Conservation (phyloP, 2,797 vertebrate genomes). For the Oryzias dopingdopingensis region DNA sequence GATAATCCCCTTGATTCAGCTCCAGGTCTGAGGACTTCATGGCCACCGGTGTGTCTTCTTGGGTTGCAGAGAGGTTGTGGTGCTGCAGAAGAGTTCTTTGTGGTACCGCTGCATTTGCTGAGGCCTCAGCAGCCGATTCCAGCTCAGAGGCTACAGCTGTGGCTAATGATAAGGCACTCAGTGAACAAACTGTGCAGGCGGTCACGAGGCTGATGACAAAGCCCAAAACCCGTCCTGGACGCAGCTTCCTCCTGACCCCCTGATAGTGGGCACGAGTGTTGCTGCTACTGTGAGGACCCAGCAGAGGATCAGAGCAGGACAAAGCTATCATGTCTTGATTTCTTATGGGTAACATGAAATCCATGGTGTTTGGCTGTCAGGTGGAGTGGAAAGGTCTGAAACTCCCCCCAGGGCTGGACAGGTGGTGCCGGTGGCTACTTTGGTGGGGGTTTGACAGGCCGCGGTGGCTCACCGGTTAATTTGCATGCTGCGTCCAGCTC, state of each 20-base stretch:
- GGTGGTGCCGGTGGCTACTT: conserved; percentile 28
- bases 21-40: conserved; percentile 64
- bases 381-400: conserved; percentile 31
- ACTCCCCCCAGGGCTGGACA: conserved; percentile 31
- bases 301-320: conserved; percentile 38
- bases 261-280: conserved; percentile 69
- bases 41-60: conserved; percentile 58
- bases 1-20: conserved; percentile 86
- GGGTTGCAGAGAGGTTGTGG: conserved; percentile 60
- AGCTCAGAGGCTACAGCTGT: conserved; percentile 46
- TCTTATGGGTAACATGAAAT: conserved; percentile 51
- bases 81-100: conserved; percentile 90
- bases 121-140: conserved; percentile 34
- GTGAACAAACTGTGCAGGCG: conserved; percentile 84
- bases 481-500: conserved; percentile 62
- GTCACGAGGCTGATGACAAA: conserved; percentile 84
- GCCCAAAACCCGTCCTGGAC: conserved; percentile 83
- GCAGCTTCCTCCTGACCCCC: conserved; percentile 86
- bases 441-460: conserved; percentile 51
- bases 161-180: conserved; percentile 89
- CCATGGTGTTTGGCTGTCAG: conserved; percentile 57
- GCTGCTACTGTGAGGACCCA: conserved; percentile 47
- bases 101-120: conserved; percentile 54
- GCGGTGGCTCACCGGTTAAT: conserved; percentile 54
- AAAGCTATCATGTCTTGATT: conserved; percentile 45